Evolutionary conservation across 2,797 vertebrate species (phyloP).

Genomic region (Bradypus variegatus): DNA sequence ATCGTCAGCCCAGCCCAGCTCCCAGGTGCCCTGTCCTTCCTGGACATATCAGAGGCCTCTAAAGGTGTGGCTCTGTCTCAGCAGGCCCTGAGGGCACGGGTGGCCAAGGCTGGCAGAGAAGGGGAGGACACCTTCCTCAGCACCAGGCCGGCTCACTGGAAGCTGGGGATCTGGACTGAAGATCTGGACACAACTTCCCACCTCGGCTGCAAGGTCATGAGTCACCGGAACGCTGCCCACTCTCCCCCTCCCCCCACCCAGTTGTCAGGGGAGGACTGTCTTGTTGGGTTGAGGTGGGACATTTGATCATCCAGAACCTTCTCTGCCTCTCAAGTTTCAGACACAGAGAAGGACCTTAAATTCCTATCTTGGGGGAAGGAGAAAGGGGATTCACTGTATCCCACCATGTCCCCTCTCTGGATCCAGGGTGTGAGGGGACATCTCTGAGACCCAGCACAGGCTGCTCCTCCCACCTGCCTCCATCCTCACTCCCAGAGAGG

Average conservation of each 20-base stretch:
- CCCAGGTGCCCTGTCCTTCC: not conserved
- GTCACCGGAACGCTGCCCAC: not conserved
- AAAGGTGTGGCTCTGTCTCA: not conserved
- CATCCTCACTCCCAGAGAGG: not conserved
- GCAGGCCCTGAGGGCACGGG: not conserved
- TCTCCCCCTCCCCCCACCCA: not conserved
- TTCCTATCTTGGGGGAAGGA: not conserved
- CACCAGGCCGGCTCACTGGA: not conserved
- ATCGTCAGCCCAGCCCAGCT: not conserved
- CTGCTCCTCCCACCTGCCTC: not conserved
- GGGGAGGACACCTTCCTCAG: not conserved
- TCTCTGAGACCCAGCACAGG: not conserved
- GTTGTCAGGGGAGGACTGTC: not conserved
- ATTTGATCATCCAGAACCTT: not conserved
- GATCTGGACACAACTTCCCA: not conserved
- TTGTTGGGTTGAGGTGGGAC: not conserved
- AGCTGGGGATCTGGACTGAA: not conserved
- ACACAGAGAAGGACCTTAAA: not conserved
- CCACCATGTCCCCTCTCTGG: not conserved
- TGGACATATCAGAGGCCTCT: not conserved
- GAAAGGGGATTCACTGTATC: no score
- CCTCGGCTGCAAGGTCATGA: not conserved
- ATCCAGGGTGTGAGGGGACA: not conserved
- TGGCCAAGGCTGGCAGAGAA: not conserved
- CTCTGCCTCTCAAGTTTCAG: not conserved